These are phyloP conservation scores for Calonectris borealis DNA, from an alignment of 2,113 vertebrate species.

Conservation along the genomic window DNA sequence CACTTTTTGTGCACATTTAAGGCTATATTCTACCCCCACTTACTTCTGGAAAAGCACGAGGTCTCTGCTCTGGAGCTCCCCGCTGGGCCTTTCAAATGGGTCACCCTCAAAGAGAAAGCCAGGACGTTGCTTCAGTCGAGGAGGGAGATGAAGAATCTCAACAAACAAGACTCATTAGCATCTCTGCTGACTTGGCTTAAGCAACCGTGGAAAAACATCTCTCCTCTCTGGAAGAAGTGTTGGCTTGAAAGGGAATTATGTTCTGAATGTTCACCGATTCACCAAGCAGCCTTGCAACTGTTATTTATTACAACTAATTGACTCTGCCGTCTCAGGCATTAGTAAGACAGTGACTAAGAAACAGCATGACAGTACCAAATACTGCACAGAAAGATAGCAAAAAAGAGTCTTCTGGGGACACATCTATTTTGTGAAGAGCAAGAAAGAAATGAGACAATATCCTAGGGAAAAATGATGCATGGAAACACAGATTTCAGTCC, in stretches of 20 bases:
- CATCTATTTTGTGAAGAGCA: not conserved
- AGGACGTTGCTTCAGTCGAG: accelerated
- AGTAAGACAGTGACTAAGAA: not conserved
- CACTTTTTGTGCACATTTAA: not conserved
- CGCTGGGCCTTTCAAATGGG: not conserved
- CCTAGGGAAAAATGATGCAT: not conserved
- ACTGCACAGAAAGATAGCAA: not conserved
- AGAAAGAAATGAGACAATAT: not conserved
- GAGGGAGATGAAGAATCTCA: not conserved
- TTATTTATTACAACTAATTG: not conserved
- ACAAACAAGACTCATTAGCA: not conserved
- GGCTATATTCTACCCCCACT: not conserved
- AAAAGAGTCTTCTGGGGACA: not conserved
- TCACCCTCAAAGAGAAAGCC: not conserved
- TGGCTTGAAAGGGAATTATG: not conserved
- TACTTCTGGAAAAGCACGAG: not conserved
- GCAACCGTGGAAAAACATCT: not conserved
- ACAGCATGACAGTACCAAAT: not conserved
- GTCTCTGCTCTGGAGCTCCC: not conserved
- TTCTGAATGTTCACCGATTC: not conserved
- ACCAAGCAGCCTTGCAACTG: not conserved
- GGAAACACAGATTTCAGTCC: not conserved
- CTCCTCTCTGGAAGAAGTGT: not conserved
- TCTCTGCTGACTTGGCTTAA: not conserved
- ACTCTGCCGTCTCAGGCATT: not conserved